Percentiles rank a stretch among this genome's conserved stretches.
phyloP scores from a whole-genome alignment of 1,140 invertebrate species.

The Atopsyche davidsoni region DNA sequence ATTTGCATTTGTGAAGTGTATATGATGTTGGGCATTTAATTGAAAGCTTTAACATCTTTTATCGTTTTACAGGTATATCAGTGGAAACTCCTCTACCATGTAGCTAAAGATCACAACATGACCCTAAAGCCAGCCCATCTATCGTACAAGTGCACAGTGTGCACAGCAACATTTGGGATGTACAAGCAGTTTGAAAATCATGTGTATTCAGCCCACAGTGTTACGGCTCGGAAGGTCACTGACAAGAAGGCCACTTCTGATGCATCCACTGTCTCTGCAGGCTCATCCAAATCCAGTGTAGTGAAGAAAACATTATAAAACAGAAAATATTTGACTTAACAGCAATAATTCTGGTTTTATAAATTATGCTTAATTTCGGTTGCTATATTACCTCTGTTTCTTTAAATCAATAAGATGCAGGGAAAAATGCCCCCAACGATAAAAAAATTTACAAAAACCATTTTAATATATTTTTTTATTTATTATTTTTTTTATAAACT shows the following conservation, averaged over 20 bases:
- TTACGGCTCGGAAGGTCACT: constrained; percentile 78
- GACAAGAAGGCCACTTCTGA: constrained; percentile 62
- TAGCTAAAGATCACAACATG: constrained; percentile 87
- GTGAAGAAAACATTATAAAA: too few relatives aligned
- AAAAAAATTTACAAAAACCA: too few relatives aligned
- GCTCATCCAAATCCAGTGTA: too few relatives aligned
- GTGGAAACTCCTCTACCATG: constrained; percentile 88
- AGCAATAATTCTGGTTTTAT: too few relatives aligned
- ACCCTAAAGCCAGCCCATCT: constrained; percentile 87
- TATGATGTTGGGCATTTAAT: neutral
- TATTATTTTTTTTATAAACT: too few relatives aligned
- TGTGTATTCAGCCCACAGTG: constrained; percentile 88
- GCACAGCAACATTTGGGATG: constrained; percentile 92
- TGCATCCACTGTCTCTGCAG: too few relatives aligned
- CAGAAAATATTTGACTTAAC: too few relatives aligned
- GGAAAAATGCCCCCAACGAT: too few relatives aligned
- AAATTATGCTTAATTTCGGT: too few relatives aligned
- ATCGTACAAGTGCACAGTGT: constrained; percentile 93
- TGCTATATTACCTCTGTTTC: too few relatives aligned
- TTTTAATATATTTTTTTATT: too few relatives aligned
- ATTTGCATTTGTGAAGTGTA: neutral
- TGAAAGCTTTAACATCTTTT: neutral
- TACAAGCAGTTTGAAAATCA: constrained; percentile 94
- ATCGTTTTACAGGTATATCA: constrained; percentile 69
- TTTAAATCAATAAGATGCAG: too few relatives aligned